These are phyloP conservation scores for Spilosoma lubricipeda DNA, from an alignment of 2,888 invertebrate species.

Conservation along the genomic window DNA sequence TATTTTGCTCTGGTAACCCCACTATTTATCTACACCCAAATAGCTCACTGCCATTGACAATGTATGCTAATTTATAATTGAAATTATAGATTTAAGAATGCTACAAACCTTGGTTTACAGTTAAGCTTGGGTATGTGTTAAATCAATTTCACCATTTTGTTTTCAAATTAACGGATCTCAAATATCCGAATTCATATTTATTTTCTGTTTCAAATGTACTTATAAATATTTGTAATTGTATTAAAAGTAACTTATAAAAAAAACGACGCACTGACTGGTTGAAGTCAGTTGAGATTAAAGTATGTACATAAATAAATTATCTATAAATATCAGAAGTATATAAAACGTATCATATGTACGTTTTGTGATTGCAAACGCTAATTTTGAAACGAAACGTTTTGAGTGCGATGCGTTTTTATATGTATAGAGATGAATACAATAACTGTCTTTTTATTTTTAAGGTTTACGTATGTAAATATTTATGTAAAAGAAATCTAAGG, in stretches of 20 bases:
- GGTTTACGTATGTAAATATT: slow-evolving; percentile 78
- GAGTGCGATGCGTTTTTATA: slow-evolving; percentile 52
- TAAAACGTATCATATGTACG: slow-evolving; percentile 50
- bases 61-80: not conserved
- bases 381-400: slow-evolving; percentile 34
- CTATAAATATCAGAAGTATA: slow-evolving; percentile 51
- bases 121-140: not conserved
- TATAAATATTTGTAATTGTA: slow-evolving; percentile 46
- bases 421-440: slow-evolving; percentile 60
- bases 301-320: slow-evolving; percentile 58
- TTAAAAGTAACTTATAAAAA: slow-evolving; percentile 40
- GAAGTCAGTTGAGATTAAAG: slow-evolving; percentile 61
- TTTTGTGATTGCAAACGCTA: slow-evolving; percentile 31
- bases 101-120: not conserved
- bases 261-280: slow-evolving; percentile 45
- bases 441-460: slow-evolving; percentile 66
- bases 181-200: slow-evolving; percentile 56
- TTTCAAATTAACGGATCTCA: slow-evolving; percentile 54
- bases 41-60: not conserved
- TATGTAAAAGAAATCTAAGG: slow-evolving; percentile 66
- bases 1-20: not conserved
- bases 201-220: slow-evolving; percentile 49
- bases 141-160: slow-evolving; percentile 27
- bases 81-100: not conserved
- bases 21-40: not conserved